Conservation (phyloP, 2,888 invertebrate species). For the Ceriagrion tenellum region DNA sequence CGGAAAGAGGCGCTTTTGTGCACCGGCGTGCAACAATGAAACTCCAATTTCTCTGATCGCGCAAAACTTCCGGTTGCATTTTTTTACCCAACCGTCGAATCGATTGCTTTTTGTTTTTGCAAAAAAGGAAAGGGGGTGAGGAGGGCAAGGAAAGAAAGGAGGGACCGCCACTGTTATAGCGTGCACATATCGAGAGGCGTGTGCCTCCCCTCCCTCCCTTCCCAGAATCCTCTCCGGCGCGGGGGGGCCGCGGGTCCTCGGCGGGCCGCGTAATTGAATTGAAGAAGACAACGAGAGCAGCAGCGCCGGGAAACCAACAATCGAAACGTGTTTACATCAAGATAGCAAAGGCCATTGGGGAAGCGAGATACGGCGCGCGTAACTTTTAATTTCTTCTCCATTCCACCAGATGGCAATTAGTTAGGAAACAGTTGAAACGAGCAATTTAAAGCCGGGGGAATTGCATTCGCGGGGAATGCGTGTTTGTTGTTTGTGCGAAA, state of each 20-base stretch:
- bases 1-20: neutral
- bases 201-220: too few relatives aligned
- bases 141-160: too few relatives aligned
- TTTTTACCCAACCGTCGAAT: neutral
- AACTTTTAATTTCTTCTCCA: slow-evolving; percentile 64
- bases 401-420: slow-evolving; percentile 61
- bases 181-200: too few relatives aligned
- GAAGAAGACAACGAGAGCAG: neutral
- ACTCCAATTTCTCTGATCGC: neutral
- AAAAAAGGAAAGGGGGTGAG: too few relatives aligned
- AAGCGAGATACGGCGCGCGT: slow-evolving; percentile 49
- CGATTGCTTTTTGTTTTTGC: too few relatives aligned
- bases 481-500: slow-evolving; percentile 8
- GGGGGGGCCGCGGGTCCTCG: neutral
- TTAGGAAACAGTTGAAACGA: slow-evolving; percentile 62
- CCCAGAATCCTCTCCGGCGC: too few relatives aligned
- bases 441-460: slow-evolving; percentile 63
- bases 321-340: slow-evolving; percentile 43
- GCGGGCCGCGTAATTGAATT: neutral
- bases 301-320: neutral
- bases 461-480: slow-evolving; percentile 37
- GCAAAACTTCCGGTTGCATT: slow-evolving; percentile 3
- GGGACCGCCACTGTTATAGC: too few relatives aligned
- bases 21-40: neutral
- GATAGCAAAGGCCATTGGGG: slow-evolving; percentile 49